Evolutionary conservation across 2,113 vertebrate genomes (phyloP).

Genomic region (Tamias sibiricus): DNA sequence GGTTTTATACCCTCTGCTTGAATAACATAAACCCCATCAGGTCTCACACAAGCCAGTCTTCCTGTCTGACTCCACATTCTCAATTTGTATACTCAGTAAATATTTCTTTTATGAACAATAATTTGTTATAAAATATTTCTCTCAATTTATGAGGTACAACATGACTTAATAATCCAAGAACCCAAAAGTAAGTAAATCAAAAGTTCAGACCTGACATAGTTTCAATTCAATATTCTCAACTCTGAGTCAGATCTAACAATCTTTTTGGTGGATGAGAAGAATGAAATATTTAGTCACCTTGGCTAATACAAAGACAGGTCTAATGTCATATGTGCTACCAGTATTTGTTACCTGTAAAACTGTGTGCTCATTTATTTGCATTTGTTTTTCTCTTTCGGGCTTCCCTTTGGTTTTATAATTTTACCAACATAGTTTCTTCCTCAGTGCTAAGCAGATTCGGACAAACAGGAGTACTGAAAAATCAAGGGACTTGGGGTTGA

Average conservation of each 20-base stretch:
- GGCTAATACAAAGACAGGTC: neutral
- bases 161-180: slow-evolving; percentile 35
- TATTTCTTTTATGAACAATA: slow-evolving; percentile 35
- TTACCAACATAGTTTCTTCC: neutral
- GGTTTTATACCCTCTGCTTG: neutral
- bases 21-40: neutral
- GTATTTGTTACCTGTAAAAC: neutral
- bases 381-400: neutral
- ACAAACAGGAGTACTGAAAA: neutral
- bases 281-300: neutral
- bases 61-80: neutral
- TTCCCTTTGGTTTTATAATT: neutral
- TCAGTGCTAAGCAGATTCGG: neutral
- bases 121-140: slow-evolving; percentile 33
- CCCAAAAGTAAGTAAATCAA: neutral
- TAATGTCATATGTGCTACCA: neutral
- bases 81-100: neutral
- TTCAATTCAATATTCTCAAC: slow-evolving; percentile 38
- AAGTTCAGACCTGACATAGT: slow-evolving; percentile 17
- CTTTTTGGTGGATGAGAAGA: neutral
- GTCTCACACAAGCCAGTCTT: neutral
- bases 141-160: neutral
- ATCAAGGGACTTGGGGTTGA: neutral
- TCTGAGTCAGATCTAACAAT: neutral
- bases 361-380: neutral